phyloP scores from a whole-genome alignment of 2,888 invertebrate genomes.

The Creontiades dilutus region DNA sequence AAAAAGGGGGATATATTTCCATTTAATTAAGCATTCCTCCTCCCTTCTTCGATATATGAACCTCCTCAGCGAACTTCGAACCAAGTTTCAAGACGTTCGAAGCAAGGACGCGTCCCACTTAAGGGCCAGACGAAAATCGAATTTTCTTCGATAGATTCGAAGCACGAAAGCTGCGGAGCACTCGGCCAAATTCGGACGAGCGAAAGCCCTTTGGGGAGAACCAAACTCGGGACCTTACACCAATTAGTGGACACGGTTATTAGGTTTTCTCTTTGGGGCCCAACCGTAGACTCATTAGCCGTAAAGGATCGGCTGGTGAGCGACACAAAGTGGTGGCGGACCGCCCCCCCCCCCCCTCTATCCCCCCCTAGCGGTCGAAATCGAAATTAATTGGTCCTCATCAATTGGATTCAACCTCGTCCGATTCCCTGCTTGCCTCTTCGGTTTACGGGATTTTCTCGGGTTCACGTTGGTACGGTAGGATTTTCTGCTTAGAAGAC shows the following conservation, averaged over 20 bases:
- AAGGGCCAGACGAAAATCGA: background rate
- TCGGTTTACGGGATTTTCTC: constrained; percentile 24
- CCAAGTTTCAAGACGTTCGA: background rate
- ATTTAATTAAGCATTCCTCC: no score
- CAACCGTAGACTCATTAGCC: constrained; percentile 61
- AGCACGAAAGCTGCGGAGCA: background rate
- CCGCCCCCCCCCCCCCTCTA: constrained; percentile 37
- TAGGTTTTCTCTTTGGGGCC: constrained; percentile 69
- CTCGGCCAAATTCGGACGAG: background rate
- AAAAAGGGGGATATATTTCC: no score
- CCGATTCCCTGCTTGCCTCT: constrained; percentile 13
- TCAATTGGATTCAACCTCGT: constrained; percentile 56
- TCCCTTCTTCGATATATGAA: no score
- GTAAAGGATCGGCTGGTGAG: constrained; percentile 48
- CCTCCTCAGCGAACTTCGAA: background rate
- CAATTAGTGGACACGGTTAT: constrained; percentile 70
- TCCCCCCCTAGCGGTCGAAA: constrained; percentile 45
- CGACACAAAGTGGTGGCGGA: constrained; percentile 58
- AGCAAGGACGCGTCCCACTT: background rate
- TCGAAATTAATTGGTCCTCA: constrained; percentile 62
- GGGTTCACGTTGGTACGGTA: background rate
- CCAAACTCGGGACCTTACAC: constrained; percentile 64
- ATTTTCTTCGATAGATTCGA: constrained; percentile 13
- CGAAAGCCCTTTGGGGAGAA: background rate
- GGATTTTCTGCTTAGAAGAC: background rate